Evolutionary conservation across 2,888 invertebrate species (phyloP).

Genomic region (Timema cristinae): DNA sequence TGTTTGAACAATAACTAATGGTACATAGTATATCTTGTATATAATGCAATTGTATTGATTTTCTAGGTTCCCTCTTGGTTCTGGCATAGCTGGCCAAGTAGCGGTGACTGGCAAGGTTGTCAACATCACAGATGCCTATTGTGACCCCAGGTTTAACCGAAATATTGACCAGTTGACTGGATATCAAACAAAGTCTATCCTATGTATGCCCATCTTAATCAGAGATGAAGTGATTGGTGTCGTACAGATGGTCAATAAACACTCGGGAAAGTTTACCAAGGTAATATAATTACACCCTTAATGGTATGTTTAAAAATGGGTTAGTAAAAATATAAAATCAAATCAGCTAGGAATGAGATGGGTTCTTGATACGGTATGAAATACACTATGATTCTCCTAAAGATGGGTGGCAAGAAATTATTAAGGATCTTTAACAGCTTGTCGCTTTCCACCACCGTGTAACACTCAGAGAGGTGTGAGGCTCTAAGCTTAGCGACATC

Average conservation of each 20-base stretch:
- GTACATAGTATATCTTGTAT: too few species aligned
- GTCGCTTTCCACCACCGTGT: too few species aligned
- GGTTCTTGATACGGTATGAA: too few species aligned
- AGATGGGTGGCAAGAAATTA: too few species aligned
- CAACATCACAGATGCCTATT: conserved; percentile 79
- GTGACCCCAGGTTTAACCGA: conserved; percentile 71
- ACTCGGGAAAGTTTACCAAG: conserved; percentile 46
- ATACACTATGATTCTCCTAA: too few species aligned
- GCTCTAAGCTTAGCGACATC: too few species aligned
- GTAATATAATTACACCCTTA: conserved; percentile 29
- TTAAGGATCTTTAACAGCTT: too few species aligned
- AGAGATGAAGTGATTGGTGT: conserved; percentile 75
- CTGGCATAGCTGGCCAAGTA: conserved; percentile 79
- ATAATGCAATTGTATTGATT: background rate
- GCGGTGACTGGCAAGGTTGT: conserved; percentile 73
- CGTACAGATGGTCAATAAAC: conserved; percentile 80
- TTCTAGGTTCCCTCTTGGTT: conserved; percentile 65
- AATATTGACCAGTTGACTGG: conserved; percentile 64
- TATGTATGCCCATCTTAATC: conserved; percentile 85
- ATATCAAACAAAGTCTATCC: conserved; percentile 67
- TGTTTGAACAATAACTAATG: too few species aligned
- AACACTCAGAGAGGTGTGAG: too few species aligned
- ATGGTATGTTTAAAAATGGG: too few species aligned
- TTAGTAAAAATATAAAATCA: too few species aligned
- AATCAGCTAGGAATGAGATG: too few species aligned